Conservation (phyloP, 1,140 invertebrate genomes). For the Drosophila simulans region DNA sequence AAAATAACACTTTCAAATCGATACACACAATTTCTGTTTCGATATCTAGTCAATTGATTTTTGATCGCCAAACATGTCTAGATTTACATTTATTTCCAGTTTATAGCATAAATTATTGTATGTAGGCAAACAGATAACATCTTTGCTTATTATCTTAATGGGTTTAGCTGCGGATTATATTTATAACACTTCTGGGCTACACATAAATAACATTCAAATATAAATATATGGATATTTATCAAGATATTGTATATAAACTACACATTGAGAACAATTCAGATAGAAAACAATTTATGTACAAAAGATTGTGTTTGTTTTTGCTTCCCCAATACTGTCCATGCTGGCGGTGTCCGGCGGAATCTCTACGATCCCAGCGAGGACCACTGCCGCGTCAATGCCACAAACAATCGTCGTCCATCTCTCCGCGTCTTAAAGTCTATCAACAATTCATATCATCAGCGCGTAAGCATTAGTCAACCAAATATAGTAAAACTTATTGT, state of each 20-base stretch:
- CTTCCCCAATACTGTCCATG: slow-evolving; percentile 65
- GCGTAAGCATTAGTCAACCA: slow-evolving; percentile 69
- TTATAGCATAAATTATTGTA: slow-evolving; percentile 53
- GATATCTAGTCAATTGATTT: slow-evolving; percentile 37
- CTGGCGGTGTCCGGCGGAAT: slow-evolving; percentile 4
- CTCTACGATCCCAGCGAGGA: slow-evolving; percentile 5
- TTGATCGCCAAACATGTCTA: slow-evolving; percentile 37
- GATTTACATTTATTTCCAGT: slow-evolving; percentile 54
- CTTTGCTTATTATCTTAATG: slow-evolving; percentile 32
- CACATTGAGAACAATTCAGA: slow-evolving; percentile 73
- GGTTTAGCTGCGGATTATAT: slow-evolving; percentile 37
- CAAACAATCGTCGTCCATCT: slow-evolving; percentile 19
- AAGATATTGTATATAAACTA: slow-evolving; percentile 66
- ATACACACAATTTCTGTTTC: slow-evolving; percentile 55
- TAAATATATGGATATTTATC: slow-evolving; percentile 56
- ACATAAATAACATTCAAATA: slow-evolving; percentile 55
- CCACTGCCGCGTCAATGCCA: slow-evolving; percentile 21
- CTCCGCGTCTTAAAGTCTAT: slow-evolving; percentile 21
- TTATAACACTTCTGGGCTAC: slow-evolving; percentile 44
- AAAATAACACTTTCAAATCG: slow-evolving; percentile 41
- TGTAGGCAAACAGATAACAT: slow-evolving; percentile 26
- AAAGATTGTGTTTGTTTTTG: slow-evolving; percentile 44
- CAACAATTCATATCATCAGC: slow-evolving; percentile 49
- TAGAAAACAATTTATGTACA: slow-evolving; percentile 70
- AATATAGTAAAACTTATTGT: slow-evolving; percentile 61